Evolutionary conservation across 2,797 vertebrate species (phyloP), one percentile per base, ranked within the genome.

Genomic region (Channallabes apus): DNA sequence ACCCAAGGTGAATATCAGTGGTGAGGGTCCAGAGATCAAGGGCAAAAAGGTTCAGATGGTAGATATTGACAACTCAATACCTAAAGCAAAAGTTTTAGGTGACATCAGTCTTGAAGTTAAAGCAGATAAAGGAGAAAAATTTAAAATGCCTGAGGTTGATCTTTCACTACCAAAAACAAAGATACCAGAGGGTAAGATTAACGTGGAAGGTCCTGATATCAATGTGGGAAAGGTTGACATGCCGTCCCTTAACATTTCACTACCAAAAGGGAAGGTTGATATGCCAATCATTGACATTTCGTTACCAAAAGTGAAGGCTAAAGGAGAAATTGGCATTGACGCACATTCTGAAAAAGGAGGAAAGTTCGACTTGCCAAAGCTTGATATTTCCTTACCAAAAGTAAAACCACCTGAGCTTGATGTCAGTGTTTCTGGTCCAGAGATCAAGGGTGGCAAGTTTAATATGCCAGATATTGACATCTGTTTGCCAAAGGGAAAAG

Each of bases 291-390:
- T 71, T 72, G 69, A 72, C 11, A 72, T 72, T 6, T 46, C 69
- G 14, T 51, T 72, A 86, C 89, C 95, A 68, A 96, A 95, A 81
- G 94, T 94, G 86, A 92, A 89, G 89, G 80, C 73, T 68, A 54
- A 12, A 72, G 78, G 32, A 61, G 86, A 91, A 38, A 27, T 85
- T 54, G 86, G 88, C 68, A 86, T 84, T 0, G 94, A 95, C 67
- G 84, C 84, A 7, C 83, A 86, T 1, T 46, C 20, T 24, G 22
- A 11, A 41, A 71, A 3, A 72, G 69, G 20, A 41, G 69, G 35
- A 24, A 24, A 46, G 35, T 24, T 72, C 2, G 38, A 46, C 20
- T 24, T 72, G 3, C 69, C 69, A 72, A 72, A 24, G 20, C 24
- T 89, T 27, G 88, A 91, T 1, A 82, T 93, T 84, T 88, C 91